Evolutionary conservation across 2,888 invertebrate species (phyloP).

Genomic region (Cistogaster globosa): DNA sequence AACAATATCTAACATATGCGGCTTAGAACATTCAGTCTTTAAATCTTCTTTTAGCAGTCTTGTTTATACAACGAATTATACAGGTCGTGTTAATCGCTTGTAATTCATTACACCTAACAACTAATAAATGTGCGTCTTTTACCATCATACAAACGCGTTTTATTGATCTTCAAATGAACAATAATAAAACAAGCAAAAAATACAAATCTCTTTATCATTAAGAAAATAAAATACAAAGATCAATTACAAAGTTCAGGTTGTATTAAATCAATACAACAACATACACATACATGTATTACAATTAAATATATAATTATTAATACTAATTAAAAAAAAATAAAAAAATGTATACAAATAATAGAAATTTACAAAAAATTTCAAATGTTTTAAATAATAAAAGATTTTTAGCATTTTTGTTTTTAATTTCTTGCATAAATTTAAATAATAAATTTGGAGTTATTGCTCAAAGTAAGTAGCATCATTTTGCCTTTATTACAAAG

Average conservation of each 20-base stretch:
- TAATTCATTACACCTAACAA: not conserved
- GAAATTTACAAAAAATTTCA: not conserved
- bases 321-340: not conserved
- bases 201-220: not conserved
- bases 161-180: not conserved
- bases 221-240: conserved; percentile 7
- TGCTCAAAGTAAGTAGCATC: conserved; percentile 62
- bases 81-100: conserved; percentile 39
- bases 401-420: conserved; percentile 12
- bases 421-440: conserved; percentile 32
- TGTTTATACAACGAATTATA: conserved; percentile 24
- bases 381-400: conserved; percentile 6
- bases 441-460: conserved; percentile 35
- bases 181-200: not conserved
- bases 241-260: conserved; percentile 16
- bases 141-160: not conserved
- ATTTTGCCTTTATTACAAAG: not conserved
- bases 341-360: conserved; percentile 15
- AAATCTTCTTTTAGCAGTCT: conserved; percentile 44
- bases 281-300: conserved; percentile 3
- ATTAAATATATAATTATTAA: conserved; percentile 3
- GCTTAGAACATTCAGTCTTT: not conserved
- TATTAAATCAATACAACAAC: conserved; percentile 29
- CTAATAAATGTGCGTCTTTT: conserved; percentile 15
- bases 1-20: not conserved